A percentile compares a stretch with the other conserved stretches of the same genome.
Conservation (phyloP, 2,888 invertebrate genomes). For the Mythimna pallens region DNA sequence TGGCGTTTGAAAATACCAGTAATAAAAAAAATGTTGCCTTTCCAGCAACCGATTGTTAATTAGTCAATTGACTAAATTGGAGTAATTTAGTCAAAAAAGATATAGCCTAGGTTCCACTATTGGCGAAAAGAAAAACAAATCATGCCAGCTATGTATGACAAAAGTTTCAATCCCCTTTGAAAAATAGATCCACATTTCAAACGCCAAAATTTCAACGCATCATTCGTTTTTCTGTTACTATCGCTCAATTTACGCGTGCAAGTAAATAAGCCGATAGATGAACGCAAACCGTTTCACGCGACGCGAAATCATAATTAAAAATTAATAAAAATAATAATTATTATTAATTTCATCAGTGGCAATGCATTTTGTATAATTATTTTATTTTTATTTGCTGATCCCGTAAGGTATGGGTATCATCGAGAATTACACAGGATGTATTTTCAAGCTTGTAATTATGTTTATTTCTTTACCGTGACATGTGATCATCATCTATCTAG, state of each 20-base stretch:
- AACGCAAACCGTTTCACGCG: not conserved
- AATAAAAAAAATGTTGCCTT: no score
- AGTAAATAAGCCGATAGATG: constrained; percentile 8
- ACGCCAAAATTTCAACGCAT: constrained; percentile 7
- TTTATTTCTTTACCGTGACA: not conserved
- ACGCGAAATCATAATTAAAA: constrained; percentile 8
- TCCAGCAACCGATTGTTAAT: no score
- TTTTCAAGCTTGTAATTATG: not conserved
- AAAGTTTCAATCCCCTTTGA: no score
- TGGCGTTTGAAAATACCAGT: constrained; percentile 4
- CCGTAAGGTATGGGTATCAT: not conserved
- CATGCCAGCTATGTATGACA: no score
- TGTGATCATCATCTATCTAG: not conserved
- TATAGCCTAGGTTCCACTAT: no score
- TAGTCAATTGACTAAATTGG: no score
- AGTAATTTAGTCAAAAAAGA: no score
- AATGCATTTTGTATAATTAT: constrained; percentile 27
- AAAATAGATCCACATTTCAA: not conserved
- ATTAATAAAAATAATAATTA: constrained; percentile 15
- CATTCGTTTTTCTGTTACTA: not conserved
- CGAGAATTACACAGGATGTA: constrained; percentile 5
- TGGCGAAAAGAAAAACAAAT: no score
- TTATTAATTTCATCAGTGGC: constrained; percentile 28
- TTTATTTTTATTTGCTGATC: constrained; percentile 27
- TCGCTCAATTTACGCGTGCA: constrained; percentile 21